Base-by-base conservation (phyloP, 2,797 vertebrate species). In the Smutsia temminckii region DNA sequence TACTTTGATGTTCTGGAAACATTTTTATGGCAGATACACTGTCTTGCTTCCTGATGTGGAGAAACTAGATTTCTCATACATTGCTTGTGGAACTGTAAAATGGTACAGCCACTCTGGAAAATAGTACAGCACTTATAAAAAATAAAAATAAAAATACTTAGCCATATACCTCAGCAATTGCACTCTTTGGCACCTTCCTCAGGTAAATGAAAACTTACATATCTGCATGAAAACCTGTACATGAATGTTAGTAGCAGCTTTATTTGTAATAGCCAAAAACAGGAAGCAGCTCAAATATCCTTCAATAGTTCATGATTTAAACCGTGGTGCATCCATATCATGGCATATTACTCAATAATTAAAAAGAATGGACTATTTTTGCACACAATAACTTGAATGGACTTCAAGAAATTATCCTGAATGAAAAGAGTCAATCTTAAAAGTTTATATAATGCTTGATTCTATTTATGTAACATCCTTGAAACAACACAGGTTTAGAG, bases 201-300 rank as follows among this genome's bases (percentile, higher is more conserved):
- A 90, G n/a, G 87, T 91, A 92, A 92, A 80, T 49, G 77, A 75
- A 95, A n/a, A 66, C 11, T 17, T 81, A 59, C 12, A 49, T 37
- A 85, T 53, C 14, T 94, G 37, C 66, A 85, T 59, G 11, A 86
- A 93, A 96, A 27, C 40, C 23, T 84, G 55, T 40, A 53, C 16
- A 34, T 37, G 25, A 84, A 78, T 55, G 78, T 71, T 55, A 89
- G 66, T 63, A 13, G 49, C 25, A 55, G 37, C 12, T 92, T 79
- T 72, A 40, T 55, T 46, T 18, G 12, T n/a, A 53, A 77, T 63
- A 63, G 34, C 61, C 42, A 37, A 37, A 63, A 89, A 78, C 32
- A 78, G 25, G 46, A 57, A 89, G 21, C 63, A 78, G 42, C 46
- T 71, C 18, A 71, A 80, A 40, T 51, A 40, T 46, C 51, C 66